Evolutionary conservation across 92 coral and sea anemone species (phyloP).

Genomic region (Epizoanthus fatuus): DNA sequence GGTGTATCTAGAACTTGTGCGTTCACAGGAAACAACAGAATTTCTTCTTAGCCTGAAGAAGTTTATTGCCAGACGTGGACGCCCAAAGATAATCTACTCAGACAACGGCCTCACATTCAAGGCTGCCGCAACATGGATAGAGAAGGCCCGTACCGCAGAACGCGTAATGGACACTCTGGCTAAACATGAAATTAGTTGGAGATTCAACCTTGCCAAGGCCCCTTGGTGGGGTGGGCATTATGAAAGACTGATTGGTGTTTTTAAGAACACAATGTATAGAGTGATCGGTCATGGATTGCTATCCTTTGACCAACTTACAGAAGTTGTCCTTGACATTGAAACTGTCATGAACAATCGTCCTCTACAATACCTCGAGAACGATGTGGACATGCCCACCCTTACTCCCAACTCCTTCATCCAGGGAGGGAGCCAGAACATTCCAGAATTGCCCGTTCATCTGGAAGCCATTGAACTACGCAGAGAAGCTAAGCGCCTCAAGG

Average conservation of each 20-base stretch:
- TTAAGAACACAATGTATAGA: too few relatives aligned
- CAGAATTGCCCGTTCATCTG: not conserved
- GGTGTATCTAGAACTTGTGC: not conserved
- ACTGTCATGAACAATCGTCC: not conserved
- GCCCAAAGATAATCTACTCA: not conserved
- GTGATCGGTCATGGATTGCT: not conserved
- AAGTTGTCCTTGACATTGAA: constrained; percentile 1
- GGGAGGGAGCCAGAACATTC: not conserved
- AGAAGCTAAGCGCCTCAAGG: not conserved
- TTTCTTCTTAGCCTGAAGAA: not conserved
- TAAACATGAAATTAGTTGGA: not conserved
- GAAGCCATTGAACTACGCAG: not conserved
- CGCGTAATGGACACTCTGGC: not conserved
- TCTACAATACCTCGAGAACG: not conserved
- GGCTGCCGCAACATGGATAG: constrained; percentile 12
- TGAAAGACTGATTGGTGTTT: not conserved
- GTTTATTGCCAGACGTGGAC: not conserved
- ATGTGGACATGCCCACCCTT: not conserved
- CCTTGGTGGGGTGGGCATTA: not conserved
- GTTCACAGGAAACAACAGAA: not conserved
- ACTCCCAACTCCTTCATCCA: constrained; percentile 10
- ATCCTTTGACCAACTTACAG: not conserved
- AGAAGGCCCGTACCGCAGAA: not conserved
- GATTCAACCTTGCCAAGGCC: not conserved
- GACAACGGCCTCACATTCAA: constrained; percentile 1